Conservation (phyloP, 2,797 vertebrate genomes). For the Rhynchotus rufescens region DNA sequence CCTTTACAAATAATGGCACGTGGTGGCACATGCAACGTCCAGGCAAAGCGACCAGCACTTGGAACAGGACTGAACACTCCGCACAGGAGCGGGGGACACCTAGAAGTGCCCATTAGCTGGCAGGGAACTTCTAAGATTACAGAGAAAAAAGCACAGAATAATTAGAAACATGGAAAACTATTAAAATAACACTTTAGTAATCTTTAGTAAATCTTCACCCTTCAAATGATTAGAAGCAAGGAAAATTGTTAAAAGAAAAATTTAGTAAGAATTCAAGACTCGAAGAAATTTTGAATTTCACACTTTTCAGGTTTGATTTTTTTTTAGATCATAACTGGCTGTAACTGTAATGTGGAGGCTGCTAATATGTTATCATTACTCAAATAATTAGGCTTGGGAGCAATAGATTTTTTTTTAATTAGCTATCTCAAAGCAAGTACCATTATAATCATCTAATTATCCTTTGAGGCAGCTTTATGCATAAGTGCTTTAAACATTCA, state of each 20-base stretch:
- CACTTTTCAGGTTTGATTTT: background rate
- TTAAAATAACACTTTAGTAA: background rate
- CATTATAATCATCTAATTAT: conserved; percentile 80
- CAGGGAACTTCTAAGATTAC: background rate
- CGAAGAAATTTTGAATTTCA: conserved; percentile 13
- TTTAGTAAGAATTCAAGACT: background rate
- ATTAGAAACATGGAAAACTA: background rate
- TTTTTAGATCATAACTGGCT: conserved; percentile 12
- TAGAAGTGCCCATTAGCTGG: background rate
- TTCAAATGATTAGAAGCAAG: background rate
- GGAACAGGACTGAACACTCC: background rate
- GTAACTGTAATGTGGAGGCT: conserved; percentile 49
- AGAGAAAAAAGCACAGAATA: background rate
- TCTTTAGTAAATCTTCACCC: background rate
- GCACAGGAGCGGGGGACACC: background rate
- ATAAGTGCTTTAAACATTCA: conserved; percentile 73
- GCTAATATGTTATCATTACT: conserved; percentile 74
- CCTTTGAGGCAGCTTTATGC: conserved; percentile 70
- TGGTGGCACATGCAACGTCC: background rate
- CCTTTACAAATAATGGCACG: background rate
- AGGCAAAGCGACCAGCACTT: background rate
- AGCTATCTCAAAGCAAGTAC: conserved; percentile 78
- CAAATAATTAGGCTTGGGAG: conserved; percentile 78
- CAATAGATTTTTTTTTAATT: conserved; percentile 79
- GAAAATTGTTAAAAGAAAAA: background rate